Conservation (phyloP, 2,888 invertebrate genomes). For the Ganaspis brasiliensis region DNA sequence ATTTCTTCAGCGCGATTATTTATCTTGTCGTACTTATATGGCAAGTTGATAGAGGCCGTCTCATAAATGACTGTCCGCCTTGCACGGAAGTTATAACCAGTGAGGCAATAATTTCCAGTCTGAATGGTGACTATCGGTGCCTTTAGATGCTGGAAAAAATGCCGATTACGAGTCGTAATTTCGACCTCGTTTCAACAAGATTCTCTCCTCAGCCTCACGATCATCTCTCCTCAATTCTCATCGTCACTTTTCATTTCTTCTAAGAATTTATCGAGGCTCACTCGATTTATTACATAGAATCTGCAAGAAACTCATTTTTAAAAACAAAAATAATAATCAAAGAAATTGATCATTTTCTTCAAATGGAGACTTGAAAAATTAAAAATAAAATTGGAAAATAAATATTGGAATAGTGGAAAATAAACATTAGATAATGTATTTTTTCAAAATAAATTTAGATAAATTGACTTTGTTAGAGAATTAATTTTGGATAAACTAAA, state of each 20-base stretch:
- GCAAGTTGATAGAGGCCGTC: slow-evolving; percentile 54
- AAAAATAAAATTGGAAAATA: not conserved
- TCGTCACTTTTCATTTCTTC: slow-evolving; percentile 1
- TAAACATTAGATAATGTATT: too few species aligned
- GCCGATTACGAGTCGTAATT: slow-evolving; percentile 28
- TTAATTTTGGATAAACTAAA: too few species aligned
- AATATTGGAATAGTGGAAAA: not conserved
- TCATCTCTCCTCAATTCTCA: not conserved
- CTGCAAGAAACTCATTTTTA: not conserved
- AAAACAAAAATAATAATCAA: too few species aligned
- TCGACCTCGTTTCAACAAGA: slow-evolving; percentile 40
- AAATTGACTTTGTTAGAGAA: too few species aligned
- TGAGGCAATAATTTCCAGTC: slow-evolving; percentile 30
- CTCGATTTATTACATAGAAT: not conserved
- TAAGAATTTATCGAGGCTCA: not conserved
- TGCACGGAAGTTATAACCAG: slow-evolving; percentile 51
- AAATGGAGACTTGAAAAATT: not conserved
- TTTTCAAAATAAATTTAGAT: too few species aligned
- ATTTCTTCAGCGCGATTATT: slow-evolving; percentile 43
- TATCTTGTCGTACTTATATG: slow-evolving; percentile 54
- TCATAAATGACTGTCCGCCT: slow-evolving; percentile 63
- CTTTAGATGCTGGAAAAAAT: slow-evolving; percentile 27
- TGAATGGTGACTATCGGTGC: slow-evolving; percentile 46
- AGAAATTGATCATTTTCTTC: too few species aligned
- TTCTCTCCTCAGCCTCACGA: not conserved